phyloP scores from a whole-genome alignment of 2,797 vertebrate species.

The Thunnus albacares region DNA sequence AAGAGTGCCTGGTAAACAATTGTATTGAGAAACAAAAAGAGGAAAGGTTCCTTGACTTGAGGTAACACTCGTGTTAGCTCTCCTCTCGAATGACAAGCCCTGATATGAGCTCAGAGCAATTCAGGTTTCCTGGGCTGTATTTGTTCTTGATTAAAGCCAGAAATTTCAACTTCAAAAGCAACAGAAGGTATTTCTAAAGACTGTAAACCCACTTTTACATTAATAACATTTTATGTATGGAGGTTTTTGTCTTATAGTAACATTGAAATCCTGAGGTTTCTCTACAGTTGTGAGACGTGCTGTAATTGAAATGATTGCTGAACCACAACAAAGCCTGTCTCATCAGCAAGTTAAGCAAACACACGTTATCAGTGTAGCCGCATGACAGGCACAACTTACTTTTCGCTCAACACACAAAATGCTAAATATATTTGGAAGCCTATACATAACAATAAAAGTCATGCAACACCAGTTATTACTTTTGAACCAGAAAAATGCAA shows the following conservation, averaged over 20 bases:
- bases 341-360: not conserved
- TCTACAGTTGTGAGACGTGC: not conserved
- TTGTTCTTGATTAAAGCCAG: not conserved
- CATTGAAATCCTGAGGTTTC: not conserved
- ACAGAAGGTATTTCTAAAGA: not conserved
- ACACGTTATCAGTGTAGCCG: not conserved
- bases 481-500: constrained; percentile 39
- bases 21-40: constrained; percentile 55
- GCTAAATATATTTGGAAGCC: constrained; percentile 21
- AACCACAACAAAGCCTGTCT: not conserved
- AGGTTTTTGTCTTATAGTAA: not conserved
- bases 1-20: constrained; percentile 62
- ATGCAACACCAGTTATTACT: constrained; percentile 24
- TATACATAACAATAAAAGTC: constrained; percentile 19
- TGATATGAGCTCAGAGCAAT: constrained; percentile 7
- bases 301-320: not conserved
- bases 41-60: constrained; percentile 62
- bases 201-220: not conserved
- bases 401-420: not conserved
- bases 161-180: constrained; percentile 7
- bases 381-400: not conserved
- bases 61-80: constrained; percentile 33
- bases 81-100: constrained; percentile 49
- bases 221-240: constrained; percentile 10
- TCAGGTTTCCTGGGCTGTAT: not conserved